Evolutionary conservation across 2,113 vertebrate genomes (phyloP).

Genomic region (Puma concolor): DNA sequence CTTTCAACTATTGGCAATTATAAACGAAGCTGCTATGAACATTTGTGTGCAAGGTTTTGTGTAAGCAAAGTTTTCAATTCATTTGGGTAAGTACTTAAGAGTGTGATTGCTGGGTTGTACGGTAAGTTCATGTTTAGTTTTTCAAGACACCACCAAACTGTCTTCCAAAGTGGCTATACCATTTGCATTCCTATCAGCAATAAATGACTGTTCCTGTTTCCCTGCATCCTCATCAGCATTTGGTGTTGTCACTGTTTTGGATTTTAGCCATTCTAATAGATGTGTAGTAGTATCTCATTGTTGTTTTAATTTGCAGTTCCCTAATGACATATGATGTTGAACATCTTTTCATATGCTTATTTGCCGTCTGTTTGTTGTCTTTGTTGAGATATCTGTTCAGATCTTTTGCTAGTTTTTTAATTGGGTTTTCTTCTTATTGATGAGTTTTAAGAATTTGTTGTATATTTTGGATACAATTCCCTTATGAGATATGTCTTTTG

Average conservation of each 20-base stretch:
- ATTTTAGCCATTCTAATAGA: neutral
- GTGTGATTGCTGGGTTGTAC: neutral
- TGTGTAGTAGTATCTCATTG: neutral
- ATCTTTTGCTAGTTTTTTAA: neutral
- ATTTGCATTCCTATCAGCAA: neutral
- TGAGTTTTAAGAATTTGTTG: constrained; percentile 26
- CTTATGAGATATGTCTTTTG: neutral
- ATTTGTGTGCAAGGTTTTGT: constrained; percentile 18
- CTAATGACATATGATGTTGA: neutral
- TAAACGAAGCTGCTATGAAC: constrained; percentile 31
- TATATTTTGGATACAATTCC: neutral
- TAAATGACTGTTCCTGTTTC: neutral
- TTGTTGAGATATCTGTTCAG: neutral
- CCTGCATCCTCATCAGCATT: neutral
- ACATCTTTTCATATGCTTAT: neutral
- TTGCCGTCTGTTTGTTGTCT: neutral
- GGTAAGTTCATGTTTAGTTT: constrained; percentile 1
- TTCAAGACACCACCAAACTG: constrained; percentile 27
- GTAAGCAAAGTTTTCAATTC: constrained; percentile 1
- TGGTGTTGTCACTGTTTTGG: neutral
- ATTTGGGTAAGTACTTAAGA: constrained; percentile 36
- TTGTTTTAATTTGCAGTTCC: neutral
- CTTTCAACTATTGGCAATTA: neutral
- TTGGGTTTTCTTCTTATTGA: neutral
- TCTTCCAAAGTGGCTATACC: neutral